Evolutionary conservation across 2,113 vertebrate genomes (phyloP).

Genomic region (Paraplagusia blochii): DNA sequence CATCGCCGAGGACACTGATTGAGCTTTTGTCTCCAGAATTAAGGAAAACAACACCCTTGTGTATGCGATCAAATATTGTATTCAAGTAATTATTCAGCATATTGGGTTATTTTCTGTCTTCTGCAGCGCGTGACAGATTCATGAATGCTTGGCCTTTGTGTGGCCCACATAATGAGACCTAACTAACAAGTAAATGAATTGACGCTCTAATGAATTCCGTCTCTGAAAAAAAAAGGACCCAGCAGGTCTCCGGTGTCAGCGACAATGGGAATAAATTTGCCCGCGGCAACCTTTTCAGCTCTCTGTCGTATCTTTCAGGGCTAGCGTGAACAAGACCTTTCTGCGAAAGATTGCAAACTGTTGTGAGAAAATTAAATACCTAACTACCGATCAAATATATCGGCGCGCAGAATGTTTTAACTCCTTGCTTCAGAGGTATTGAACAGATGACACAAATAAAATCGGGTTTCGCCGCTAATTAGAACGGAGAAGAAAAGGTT

Average conservation of each 20-base stretch:
- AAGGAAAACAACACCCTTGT: background rate
- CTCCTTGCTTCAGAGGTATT: background rate
- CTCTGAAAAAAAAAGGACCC: slow-evolving; percentile 38
- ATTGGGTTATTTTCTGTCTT: slow-evolving; percentile 30
- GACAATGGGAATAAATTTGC: slow-evolving; percentile 56
- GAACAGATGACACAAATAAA: too few relatives aligned
- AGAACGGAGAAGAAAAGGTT: too few relatives aligned
- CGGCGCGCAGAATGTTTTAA: background rate
- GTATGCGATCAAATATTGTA: slow-evolving; percentile 22
- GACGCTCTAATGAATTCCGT: slow-evolving; percentile 50
- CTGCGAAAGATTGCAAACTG: slow-evolving; percentile 7
- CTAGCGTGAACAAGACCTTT: slow-evolving; percentile 27
- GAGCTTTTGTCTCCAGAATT: background rate
- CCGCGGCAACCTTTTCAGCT: slow-evolving; percentile 47
- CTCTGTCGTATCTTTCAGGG: slow-evolving; percentile 15
- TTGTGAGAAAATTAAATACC: slow-evolving; percentile 25
- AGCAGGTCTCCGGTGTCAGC: slow-evolving; percentile 40
- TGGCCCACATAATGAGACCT: slow-evolving; percentile 53
- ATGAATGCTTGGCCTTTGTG: slow-evolving; percentile 38
- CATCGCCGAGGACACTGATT: too few relatives aligned
- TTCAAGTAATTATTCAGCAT: slow-evolving; percentile 1
- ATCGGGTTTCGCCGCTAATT: too few relatives aligned
- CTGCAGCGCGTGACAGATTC: slow-evolving; percentile 31
- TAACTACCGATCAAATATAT: slow-evolving; percentile 20
- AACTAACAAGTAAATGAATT: slow-evolving; percentile 57